A percentile compares a stretch with the other conserved stretches of the same genome.
Conservation (phyloP, 2,113 vertebrate species). For the Hiodon tergisus region DNA sequence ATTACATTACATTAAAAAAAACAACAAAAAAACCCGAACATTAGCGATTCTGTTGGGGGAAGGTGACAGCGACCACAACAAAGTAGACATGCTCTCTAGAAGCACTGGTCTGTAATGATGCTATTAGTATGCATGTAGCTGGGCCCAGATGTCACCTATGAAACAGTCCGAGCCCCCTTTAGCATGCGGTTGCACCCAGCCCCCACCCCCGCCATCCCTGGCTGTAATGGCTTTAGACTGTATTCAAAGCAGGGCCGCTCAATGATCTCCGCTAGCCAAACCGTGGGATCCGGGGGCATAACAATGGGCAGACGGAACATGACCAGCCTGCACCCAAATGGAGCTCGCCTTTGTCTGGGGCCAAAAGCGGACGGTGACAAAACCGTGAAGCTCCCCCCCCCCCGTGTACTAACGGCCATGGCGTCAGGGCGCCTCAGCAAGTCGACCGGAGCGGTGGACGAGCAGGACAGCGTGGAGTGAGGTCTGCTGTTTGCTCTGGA, state of each 20-base stretch:
- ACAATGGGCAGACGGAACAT: constrained; percentile 61
- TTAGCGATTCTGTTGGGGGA: constrained; percentile 79
- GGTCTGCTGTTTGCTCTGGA: too few relatives aligned
- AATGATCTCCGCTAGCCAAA: constrained; percentile 47
- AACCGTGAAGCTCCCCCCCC: constrained; percentile 29
- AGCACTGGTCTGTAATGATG: constrained; percentile 82
- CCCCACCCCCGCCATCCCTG: constrained; percentile 18
- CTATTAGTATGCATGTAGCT: constrained; percentile 90
- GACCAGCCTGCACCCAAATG: constrained; percentile 44
- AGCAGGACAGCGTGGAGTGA: too few relatives aligned
- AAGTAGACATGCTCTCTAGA: constrained; percentile 84
- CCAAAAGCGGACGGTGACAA: constrained; percentile 40
- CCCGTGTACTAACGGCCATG: constrained; percentile 38
- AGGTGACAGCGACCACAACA: constrained; percentile 83
- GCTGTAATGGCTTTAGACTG: constrained; percentile 72
- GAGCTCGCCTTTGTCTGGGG: constrained; percentile 50
- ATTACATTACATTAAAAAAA: constrained; percentile 59
- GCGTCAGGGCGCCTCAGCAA: constrained; percentile 33
- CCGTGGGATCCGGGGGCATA: constrained; percentile 47
- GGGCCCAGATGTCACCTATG: constrained; percentile 85
- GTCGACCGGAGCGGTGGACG: background rate
- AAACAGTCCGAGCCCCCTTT: constrained; percentile 70
- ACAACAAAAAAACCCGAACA: constrained; percentile 60
- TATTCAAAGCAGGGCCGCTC: constrained; percentile 62
- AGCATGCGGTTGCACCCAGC: constrained; percentile 3